These are phyloP conservation scores for Melanostoma scalare DNA, from an alignment of 2,888 invertebrate genomes.

Conservation along the genomic window DNA sequence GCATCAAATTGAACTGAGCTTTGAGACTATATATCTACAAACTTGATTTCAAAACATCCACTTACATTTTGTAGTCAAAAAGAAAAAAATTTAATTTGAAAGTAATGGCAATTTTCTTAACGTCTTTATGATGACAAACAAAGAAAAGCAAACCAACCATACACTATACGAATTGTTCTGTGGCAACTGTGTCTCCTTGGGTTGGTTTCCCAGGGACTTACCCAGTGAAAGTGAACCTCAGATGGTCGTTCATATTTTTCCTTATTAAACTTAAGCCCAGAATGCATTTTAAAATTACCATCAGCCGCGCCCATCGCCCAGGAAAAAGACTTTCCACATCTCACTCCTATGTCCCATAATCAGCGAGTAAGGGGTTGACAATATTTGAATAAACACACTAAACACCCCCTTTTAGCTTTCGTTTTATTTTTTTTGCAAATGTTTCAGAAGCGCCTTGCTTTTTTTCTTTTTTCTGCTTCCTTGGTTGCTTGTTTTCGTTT, in stretches of 20 bases:
- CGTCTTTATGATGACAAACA: too few relatives aligned
- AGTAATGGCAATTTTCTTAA: too few relatives aligned
- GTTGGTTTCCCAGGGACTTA: too few relatives aligned
- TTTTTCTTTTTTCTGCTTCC: conserved; percentile 29
- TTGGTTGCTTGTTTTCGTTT: conserved; percentile 24
- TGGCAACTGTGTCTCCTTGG: too few relatives aligned
- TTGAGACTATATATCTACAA: too few relatives aligned
- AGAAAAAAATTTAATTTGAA: too few relatives aligned
- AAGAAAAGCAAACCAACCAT: too few relatives aligned
- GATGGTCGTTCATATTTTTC: conserved; percentile 66
- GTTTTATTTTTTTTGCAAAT: conserved; percentile 21
- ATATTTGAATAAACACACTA: conserved; percentile 28
- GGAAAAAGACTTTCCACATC: conserved; percentile 35
- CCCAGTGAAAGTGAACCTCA: conserved; percentile 52
- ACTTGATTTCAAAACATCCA: too few relatives aligned
- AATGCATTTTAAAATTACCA: conserved; percentile 72
- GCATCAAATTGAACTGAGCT: too few relatives aligned
- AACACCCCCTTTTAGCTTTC: conserved; percentile 39
- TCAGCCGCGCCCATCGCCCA: conserved; percentile 47
- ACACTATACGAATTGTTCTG: too few relatives aligned
- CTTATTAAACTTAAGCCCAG: conserved; percentile 71
- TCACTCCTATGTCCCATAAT: neutral
- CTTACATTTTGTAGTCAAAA: too few relatives aligned
- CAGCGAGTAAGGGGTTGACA: conserved; percentile 61
- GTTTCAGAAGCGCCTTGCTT: conserved; percentile 22